phyloP scores from a whole-genome alignment of 2,113 vertebrate species.

The Propithecus coquereli region DNA sequence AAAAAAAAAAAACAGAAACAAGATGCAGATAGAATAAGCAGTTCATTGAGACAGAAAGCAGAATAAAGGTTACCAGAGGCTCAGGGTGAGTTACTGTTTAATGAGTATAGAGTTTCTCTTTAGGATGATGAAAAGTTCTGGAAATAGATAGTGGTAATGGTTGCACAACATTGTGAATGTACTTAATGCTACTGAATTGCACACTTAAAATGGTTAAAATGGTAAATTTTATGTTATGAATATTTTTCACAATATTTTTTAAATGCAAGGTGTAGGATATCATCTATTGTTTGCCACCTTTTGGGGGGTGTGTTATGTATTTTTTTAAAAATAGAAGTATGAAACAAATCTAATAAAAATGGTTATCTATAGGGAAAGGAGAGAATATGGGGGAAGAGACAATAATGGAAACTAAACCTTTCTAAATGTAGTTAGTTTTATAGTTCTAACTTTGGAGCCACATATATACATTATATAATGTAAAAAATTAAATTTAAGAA shows the following conservation, averaged over 20 bases:
- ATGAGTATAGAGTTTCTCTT: not conserved
- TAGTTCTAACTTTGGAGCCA: not conserved
- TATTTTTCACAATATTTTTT: not conserved
- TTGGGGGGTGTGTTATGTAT: not conserved
- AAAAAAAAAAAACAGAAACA: not conserved
- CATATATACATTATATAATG: not conserved
- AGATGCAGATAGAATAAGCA: not conserved
- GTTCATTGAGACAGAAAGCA: not conserved
- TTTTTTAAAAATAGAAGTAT: not conserved
- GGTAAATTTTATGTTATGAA: not conserved
- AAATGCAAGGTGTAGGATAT: not conserved
- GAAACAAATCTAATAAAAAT: not conserved
- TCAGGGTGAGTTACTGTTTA: not conserved
- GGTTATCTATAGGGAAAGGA: not conserved
- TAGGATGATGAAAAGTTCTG: not conserved
- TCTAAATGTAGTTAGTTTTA: conserved; percentile 13
- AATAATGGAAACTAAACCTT: not conserved
- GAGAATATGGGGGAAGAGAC: not conserved
- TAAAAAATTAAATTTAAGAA: conserved; percentile 3
- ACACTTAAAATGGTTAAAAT: not conserved
- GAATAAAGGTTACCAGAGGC: not conserved
- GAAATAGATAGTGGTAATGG: not conserved
- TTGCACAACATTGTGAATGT: not conserved
- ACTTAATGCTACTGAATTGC: not conserved
- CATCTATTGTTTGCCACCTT: not conserved